Evolutionary conservation across 64 coral and sea anemone species (phyloP).

Genomic region (Montipora cactus): DNA sequence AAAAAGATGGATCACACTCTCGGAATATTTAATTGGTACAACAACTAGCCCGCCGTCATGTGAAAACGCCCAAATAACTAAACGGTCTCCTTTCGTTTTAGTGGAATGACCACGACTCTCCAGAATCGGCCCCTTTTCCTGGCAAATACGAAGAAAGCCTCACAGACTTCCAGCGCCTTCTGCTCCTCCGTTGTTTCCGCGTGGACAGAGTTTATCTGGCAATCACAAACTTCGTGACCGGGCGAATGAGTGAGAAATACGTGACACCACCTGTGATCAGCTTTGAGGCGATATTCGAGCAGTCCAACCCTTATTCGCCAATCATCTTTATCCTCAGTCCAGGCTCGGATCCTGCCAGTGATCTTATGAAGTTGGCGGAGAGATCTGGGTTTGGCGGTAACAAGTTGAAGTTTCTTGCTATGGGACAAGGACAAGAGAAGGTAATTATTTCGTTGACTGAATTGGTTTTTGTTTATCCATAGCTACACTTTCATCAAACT

Average conservation of each 20-base stretch:
- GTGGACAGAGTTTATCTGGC: constrained; percentile 97
- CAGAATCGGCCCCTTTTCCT: constrained; percentile 85
- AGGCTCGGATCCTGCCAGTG: constrained; percentile 98
- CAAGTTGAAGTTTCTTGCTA: constrained; percentile 95
- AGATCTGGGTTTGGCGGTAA: constrained; percentile 98
- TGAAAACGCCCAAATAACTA: neutral
- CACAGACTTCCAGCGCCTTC: constrained; percentile 94
- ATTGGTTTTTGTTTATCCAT: neutral
- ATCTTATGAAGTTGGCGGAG: constrained; percentile 98
- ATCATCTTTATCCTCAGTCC: constrained; percentile 99
- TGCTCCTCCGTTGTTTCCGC: constrained; percentile 95
- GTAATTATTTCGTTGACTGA: constrained; percentile 3
- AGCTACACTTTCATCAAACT: neutral
- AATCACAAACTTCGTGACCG: constrained; percentile 97
- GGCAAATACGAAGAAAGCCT: constrained; percentile 92
- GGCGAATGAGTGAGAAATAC: constrained; percentile 98
- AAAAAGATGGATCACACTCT: no score
- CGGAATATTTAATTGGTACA: neutral
- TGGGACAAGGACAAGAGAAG: constrained; percentile 99
- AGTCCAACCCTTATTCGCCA: constrained; percentile 91
- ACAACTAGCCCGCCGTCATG: no score
- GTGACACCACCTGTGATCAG: constrained; percentile 98
- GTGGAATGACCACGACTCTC: constrained; percentile 93
- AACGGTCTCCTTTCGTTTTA: constrained; percentile 28
- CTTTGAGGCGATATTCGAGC: constrained; percentile 98